Evolutionary conservation across 2,113 vertebrate species (phyloP), one percentile per base, ranked within the genome.

Genomic region (Neofelis nebulosa): DNA sequence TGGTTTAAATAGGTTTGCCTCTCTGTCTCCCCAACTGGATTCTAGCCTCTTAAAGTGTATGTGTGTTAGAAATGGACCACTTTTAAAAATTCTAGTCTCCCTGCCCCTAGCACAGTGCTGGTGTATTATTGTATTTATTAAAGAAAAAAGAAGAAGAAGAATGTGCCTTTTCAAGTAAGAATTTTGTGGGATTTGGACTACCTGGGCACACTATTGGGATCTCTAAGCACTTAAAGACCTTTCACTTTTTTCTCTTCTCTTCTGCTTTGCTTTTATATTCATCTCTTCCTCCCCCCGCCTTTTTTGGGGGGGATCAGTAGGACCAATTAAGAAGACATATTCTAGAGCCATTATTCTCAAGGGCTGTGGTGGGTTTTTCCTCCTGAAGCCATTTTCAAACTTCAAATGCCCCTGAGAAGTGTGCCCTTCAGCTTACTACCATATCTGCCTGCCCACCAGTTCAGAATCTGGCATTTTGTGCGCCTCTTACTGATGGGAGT

Each of bases 151-250:
- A 45, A 94, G 14, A 80, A 88, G 74, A 21, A 21, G 33, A 80
- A n/a, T 38, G 18, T 93, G 25, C 33, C 45, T 88, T 95, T 95
- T 79, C 74, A 90, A 86, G 79, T n/a, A 63, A 79, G 36, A 48
- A 82, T 78, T 92, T 68, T 41, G 68, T 90, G 89, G 29, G 45
- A 52, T 68, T 86, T 82, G 50, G 82, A 85, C 50, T 50, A 57
- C 14, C 31, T 89, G 23, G 50, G 23, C 45, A 91, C 38, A 73
- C 48, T 71, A 1, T 61, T 73, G 63, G 82, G 23, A 3, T 88
- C 71, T 88, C 48, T 81, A 82, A 82, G 61, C 52, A 74, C 84
- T 83, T 79, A 84, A 84, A 84, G 48, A 57, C 5, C 7, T 71
- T 91, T 86, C 63, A 14, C 55, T 15, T 68, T 74, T 76, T 81